A percentile compares a stretch with the other conserved stretches of the same genome.
These are phyloP conservation scores for Agrotis exclamationis DNA, from an alignment of 2,888 invertebrate species.

Conservation along the genomic window DNA sequence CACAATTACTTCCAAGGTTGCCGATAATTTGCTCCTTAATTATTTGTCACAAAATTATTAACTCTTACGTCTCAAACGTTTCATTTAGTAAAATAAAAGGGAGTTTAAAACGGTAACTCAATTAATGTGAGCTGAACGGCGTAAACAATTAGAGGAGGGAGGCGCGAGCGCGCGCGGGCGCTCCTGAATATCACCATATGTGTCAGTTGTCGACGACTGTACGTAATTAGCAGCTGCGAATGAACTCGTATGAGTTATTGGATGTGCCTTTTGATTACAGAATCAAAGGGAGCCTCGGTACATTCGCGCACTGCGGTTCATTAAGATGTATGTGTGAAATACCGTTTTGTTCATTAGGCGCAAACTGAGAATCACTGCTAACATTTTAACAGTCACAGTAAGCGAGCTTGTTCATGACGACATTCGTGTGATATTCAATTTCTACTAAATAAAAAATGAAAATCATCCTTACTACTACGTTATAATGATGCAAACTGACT, in stretches of 20 bases:
- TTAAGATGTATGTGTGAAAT: constrained; percentile 48
- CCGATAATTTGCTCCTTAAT: constrained; percentile 42
- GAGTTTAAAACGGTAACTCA: constrained; percentile 60
- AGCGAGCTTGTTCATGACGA: too few species aligned
- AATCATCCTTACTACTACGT: too few species aligned
- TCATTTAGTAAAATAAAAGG: constrained; percentile 52
- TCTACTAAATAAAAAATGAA: too few species aligned
- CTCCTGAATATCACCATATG: constrained; percentile 44
- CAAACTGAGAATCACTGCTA: constrained; percentile 9
- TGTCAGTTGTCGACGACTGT: constrained; percentile 59
- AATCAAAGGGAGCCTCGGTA: constrained; percentile 56
- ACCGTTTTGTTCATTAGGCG: constrained; percentile 37
- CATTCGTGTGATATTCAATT: too few species aligned
- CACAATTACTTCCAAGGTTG: constrained; percentile 26
- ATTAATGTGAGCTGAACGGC: constrained; percentile 62
- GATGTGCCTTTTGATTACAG: constrained; percentile 64
- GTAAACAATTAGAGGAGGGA: constrained; percentile 64
- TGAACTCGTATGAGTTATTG: constrained; percentile 61
- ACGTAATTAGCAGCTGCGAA: constrained; percentile 63
- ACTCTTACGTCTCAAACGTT: constrained; percentile 36
- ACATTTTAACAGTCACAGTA: constrained; percentile 4
- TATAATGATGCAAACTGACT: too few species aligned
- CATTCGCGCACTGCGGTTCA: constrained; percentile 50
- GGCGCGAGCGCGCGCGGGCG: constrained; percentile 16
- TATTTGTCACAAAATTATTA: constrained; percentile 46